Evolutionary conservation across 2,797 vertebrate genomes (phyloP).

Genomic region (Salarias fasciatus): DNA sequence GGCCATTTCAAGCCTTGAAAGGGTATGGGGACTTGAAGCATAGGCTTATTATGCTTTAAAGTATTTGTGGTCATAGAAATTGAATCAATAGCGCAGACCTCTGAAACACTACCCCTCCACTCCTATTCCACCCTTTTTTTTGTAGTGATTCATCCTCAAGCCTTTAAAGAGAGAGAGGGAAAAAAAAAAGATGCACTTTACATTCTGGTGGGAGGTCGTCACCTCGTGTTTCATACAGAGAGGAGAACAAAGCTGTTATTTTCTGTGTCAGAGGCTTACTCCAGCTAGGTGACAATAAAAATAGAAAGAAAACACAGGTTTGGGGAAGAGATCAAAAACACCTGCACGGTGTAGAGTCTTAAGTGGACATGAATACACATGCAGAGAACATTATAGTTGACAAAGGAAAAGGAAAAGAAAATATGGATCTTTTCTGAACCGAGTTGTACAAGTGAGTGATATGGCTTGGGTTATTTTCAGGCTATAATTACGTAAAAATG

Average conservation of each 20-base stretch:
- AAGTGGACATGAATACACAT: slow-evolving; percentile 17
- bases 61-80: slow-evolving; percentile 83
- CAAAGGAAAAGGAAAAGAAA: slow-evolving; percentile 4
- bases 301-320: slow-evolving; percentile 3
- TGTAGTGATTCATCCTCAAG: slow-evolving; percentile 66
- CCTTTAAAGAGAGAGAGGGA: slow-evolving; percentile 56
- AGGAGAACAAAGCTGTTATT: slow-evolving; percentile 57
- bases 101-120: slow-evolving; percentile 19
- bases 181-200: slow-evolving; percentile 56
- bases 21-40: slow-evolving; percentile 75
- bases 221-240: slow-evolving; percentile 56
- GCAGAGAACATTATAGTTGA: background rate
- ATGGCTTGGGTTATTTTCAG: background rate
- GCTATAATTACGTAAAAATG: background rate
- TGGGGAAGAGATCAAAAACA: slow-evolving; percentile 25
- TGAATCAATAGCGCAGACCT: slow-evolving; percentile 76
- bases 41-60: slow-evolving; percentile 81
- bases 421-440: background rate
- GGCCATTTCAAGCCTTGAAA: slow-evolving; percentile 78
- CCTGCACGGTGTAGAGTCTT: slow-evolving; percentile 20
- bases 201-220: slow-evolving; percentile 70
- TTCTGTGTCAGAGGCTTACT: slow-evolving; percentile 54
- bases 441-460: background rate
- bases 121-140: slow-evolving; percentile 1
- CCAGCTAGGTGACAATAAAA: slow-evolving; percentile 40